Base-by-base conservation (phyloP, 2,888 invertebrate species). In the Germaria angustata region DNA sequence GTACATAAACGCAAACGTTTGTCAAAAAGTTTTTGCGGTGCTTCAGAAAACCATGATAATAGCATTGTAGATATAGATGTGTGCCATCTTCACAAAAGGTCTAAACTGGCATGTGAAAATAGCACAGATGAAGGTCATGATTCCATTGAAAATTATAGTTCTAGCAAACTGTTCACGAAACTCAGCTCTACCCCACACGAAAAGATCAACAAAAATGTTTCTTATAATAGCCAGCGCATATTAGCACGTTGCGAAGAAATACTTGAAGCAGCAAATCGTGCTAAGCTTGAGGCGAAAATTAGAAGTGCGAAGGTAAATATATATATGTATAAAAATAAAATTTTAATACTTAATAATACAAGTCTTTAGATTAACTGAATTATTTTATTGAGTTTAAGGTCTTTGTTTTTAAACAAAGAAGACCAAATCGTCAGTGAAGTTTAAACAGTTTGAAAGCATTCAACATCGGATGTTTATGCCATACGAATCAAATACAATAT, bases 21-120 rank as follows among this genome's bases (percentile, higher is more conserved):
- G 9, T 90, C 89, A 0, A 89, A 89, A 34, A 90, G 90, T 69
- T 88, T 89, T 13, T 86, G 87, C 71, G 86, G 84, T 3, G 71
- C 75, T 59, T 36, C 80, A 1, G 84, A 68, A 9, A 32, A 71
- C 2, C 61, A 71, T 36, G 81, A 80, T 36, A 76, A 63, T 15
- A 80, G 72, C 15, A 34, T 63, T 13, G 32, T 75, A 49, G 85
- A 84, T 11, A 39, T 82, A 1, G 78, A 76, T 61, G 71, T 63
- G 11, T 46, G 61, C 4, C 76, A 78, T 53, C 15, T 80, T 17
- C 32, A 77, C 24, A 84, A 84, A 57, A 55, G 68, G 2, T 84
- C 71, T 5, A 84, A 78, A 63, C 20, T 84, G n/a, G 9, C 68
- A 1, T 15, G 15, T 17, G 82, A 69, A 8, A 73, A 39, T 13